Percentiles rank a stretch among this genome's conserved stretches.
These are phyloP conservation scores for Carollia perspicillata DNA, from an alignment of 2,113 vertebrate genomes.

Conservation along the genomic window DNA sequence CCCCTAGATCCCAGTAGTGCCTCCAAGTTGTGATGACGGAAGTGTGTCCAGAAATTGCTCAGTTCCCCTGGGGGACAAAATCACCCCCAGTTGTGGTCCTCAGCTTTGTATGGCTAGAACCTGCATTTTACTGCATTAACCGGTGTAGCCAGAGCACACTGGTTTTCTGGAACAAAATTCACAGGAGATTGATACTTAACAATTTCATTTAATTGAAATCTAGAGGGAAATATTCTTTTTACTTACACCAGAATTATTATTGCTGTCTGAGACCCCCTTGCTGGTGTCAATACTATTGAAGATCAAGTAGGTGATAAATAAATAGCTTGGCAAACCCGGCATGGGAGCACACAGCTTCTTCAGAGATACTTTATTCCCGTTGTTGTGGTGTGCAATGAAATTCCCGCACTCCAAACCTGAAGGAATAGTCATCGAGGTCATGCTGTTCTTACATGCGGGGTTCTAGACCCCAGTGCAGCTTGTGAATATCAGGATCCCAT, in stretches of 20 bases:
- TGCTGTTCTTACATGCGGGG: neutral
- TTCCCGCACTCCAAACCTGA: neutral
- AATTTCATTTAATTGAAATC: neutral
- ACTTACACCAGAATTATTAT: neutral
- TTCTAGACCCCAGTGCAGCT: neutral
- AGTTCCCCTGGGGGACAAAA: neutral
- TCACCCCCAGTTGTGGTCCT: neutral
- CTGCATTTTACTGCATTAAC: neutral
- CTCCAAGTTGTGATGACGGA: neutral
- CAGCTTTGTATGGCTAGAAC: neutral
- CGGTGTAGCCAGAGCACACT: neutral
- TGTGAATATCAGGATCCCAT: neutral
- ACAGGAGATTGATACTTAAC: neutral
- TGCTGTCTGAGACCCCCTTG: neutral
- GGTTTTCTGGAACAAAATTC: constrained; percentile 16
- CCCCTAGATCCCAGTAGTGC: neutral
- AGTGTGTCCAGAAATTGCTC: neutral
- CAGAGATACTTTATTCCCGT: neutral
- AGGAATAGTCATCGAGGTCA: neutral
- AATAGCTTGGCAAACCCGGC: neutral
- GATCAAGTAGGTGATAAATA: neutral
- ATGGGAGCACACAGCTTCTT: neutral
- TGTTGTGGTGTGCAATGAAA: neutral
- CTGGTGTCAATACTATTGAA: neutral
- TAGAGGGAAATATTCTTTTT: neutral